Conservation (phyloP, 1,140 invertebrate genomes). For the Brachionus rotundiformis region DNA sequence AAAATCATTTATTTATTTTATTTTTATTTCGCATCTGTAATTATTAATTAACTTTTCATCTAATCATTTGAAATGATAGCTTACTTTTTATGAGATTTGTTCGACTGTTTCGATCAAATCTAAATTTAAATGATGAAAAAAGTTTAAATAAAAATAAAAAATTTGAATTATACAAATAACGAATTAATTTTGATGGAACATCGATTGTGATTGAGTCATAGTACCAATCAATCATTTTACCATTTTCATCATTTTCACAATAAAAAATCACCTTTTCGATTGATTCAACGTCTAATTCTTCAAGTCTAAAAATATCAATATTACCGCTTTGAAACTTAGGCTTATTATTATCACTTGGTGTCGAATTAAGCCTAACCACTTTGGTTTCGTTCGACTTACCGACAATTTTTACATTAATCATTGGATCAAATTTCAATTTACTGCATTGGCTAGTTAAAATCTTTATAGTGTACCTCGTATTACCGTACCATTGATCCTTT, state of each 20-base stretch:
- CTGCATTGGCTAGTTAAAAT: conserved; percentile 10
- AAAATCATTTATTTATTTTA: too few relatives aligned
- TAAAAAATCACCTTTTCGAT: conserved; percentile 20
- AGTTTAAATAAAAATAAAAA: background rate
- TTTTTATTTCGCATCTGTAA: too few relatives aligned
- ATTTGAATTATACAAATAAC: conserved; percentile 35
- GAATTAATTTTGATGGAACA: conserved; percentile 56
- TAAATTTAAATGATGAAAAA: background rate
- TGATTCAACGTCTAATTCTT: conserved; percentile 21
- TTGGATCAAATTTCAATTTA: background rate
- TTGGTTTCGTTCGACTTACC: background rate
- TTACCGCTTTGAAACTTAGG: conserved; percentile 29
- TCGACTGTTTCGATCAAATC: background rate
- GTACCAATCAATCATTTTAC: conserved; percentile 59
- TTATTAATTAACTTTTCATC: too few relatives aligned
- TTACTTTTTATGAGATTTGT: background rate
- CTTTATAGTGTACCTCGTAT: conserved; percentile 19
- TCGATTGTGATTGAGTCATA: conserved; percentile 61
- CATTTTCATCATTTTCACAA: conserved; percentile 20
- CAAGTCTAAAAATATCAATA: conserved; percentile 47
- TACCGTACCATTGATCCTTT: background rate
- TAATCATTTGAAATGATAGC: background rate
- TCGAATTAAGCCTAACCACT: conserved; percentile 16
- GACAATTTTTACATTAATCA: conserved; percentile 10
- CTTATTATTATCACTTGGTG: conserved; percentile 50